Evolutionary conservation across 2,113 vertebrate species (phyloP), one percentile per base, ranked within the genome.

Genomic region (Fregata magnificens): DNA sequence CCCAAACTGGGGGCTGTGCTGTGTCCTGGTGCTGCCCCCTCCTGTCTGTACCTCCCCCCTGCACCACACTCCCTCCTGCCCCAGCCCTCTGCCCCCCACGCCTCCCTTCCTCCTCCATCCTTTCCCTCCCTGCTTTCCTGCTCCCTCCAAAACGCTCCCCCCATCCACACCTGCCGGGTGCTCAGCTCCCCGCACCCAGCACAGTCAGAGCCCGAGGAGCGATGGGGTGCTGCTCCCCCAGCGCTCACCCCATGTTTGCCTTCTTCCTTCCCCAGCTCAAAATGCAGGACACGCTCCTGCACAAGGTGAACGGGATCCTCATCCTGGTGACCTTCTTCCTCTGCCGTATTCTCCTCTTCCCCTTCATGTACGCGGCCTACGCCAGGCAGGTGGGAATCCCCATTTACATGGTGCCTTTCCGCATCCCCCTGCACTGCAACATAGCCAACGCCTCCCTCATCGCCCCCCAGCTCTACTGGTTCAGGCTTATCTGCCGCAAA

Each of bases 381-480:
- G 99, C 96, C 55, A 97, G 90, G 34, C 99, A 99, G 94, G 96
- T 98, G 86, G 98, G 98, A 44, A 97, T 99, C 63, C 98, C 98
- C 3, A 13, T 98, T 13, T 98, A 99, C 97, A 94, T 94, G 70
- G 99, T 99, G 78, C 99, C 99, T 49, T 99, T 99, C 97, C 98
- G 98, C 97, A 99, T 99, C 96, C 98, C 99, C 8, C 95, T 99
- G 61, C 95, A 98, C 91, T 94, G 99, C 98, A 99, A 99, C 76
- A 95, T 99, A 80, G 99, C 99, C 96, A 99, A 98, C 91, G 96
- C 94, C 20, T 97, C 99, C 93, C 99, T 99, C 98, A 98, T 99
- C 89, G 98, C 99, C 16, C 99, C 99, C 5, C 99, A 99, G 98
- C 96, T 99, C 97, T 99, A 99, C 98, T 99, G 99, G 99, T 99